These are phyloP conservation scores for Girardinus metallicus DNA, from an alignment of 2,797 vertebrate genomes.

Conservation along the genomic window DNA sequence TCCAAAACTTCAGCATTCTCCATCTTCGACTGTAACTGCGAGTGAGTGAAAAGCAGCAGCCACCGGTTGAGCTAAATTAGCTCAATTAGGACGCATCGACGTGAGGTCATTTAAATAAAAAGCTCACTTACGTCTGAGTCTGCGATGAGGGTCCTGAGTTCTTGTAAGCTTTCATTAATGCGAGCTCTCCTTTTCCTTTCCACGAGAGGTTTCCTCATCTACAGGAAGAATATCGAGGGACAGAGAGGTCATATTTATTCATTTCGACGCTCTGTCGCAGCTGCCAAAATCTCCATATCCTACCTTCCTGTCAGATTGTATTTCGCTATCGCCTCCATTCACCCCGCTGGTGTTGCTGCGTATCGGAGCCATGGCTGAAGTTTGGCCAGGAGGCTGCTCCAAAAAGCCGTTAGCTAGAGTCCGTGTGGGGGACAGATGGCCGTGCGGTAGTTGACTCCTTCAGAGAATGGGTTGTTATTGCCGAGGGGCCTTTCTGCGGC, in stretches of 20 bases:
- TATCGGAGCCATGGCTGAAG: constrained; percentile 82
- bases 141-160: constrained; percentile 86
- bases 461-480: constrained; percentile 49
- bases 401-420: constrained; percentile 67
- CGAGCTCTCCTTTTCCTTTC: constrained; percentile 93
- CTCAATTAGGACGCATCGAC: not conserved
- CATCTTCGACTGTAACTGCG: constrained; percentile 87
- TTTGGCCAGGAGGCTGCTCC: constrained; percentile 47
- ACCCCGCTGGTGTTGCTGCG: constrained; percentile 63
- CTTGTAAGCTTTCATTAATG: constrained; percentile 94
- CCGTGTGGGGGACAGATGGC: constrained; percentile 79
- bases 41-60: constrained; percentile 1
- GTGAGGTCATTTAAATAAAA: not conserved
- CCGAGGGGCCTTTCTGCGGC: constrained; percentile 35
- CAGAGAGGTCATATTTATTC: not conserved
- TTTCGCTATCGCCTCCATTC: constrained; percentile 66
- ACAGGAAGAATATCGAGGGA: constrained; percentile 9
- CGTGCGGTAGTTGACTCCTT: constrained; percentile 53
- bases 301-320: constrained; percentile 85
- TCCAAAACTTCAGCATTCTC: constrained; percentile 96
- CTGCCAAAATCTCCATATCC: not conserved
- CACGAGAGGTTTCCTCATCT: constrained; percentile 92
- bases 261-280: not conserved
- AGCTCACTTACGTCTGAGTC: constrained; percentile 84
- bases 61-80: not conserved